Percentiles rank a stretch among this genome's conserved stretches.
phyloP scores from a whole-genome alignment of 2,113 vertebrate genomes.

The Plecturocebus donacophilus region DNA sequence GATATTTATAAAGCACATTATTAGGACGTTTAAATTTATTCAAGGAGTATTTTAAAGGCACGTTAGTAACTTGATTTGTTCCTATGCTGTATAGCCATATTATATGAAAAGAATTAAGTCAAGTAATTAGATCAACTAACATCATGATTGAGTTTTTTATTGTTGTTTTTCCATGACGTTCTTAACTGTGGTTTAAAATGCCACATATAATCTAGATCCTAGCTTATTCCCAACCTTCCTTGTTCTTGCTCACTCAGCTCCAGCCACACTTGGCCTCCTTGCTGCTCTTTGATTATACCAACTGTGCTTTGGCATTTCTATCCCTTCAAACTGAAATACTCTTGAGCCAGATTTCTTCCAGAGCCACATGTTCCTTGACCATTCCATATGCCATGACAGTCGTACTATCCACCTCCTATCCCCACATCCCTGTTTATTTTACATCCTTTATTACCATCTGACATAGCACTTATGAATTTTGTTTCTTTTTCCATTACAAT shows the following conservation, averaged over 20 bases:
- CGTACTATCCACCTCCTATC: not conserved
- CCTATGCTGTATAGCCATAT: not conserved
- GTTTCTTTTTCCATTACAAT: not conserved
- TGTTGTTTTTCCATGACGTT: not conserved
- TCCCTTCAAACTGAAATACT: not conserved
- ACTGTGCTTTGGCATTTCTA: not conserved
- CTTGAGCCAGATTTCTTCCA: not conserved
- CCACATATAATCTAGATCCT: accelerated
- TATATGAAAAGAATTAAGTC: not conserved
- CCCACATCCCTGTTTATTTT: not conserved
- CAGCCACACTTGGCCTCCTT: not conserved
- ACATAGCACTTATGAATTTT: not conserved
- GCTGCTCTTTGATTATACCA: not conserved
- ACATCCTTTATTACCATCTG: not conserved
- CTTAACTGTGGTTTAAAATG: not conserved
- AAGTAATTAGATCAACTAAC: not conserved
- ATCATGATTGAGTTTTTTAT: not conserved
- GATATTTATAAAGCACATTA: not conserved
- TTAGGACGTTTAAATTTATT: not conserved
- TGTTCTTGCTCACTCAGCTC: not conserved
- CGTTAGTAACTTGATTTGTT: not conserved
- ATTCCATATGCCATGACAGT: no score
- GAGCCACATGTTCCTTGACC: not conserved
- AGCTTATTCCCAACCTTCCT: not conserved
- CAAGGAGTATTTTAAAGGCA: not conserved